Conservation (phyloP, 1,140 invertebrate genomes). For the Trissolcus basalis region DNA sequence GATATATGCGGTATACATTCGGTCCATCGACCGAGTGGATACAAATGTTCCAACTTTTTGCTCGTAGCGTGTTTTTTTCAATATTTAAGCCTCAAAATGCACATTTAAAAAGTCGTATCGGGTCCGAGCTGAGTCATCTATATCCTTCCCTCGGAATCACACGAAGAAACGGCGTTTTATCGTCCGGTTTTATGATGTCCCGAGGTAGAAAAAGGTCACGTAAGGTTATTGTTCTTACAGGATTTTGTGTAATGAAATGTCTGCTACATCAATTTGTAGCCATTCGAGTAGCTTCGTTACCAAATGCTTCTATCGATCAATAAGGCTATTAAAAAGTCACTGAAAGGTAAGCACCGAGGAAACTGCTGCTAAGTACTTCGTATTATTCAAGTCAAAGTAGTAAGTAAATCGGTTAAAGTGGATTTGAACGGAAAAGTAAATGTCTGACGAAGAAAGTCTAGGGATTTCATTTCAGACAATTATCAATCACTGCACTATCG, state of each 20-base stretch:
- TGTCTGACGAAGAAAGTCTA: neutral
- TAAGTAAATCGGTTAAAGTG: constrained; percentile 10
- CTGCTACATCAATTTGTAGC: constrained; percentile 10
- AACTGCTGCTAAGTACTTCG: constrained; percentile 21
- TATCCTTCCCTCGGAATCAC: too few relatives aligned
- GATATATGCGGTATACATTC: too few relatives aligned
- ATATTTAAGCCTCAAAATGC: too few relatives aligned
- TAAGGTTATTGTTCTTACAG: constrained; percentile 9
- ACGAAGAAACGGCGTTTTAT: too few relatives aligned
- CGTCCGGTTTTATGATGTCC: too few relatives aligned
- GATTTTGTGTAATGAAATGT: constrained; percentile 10
- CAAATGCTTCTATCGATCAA: constrained; percentile 4
- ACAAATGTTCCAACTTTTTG: too few relatives aligned
- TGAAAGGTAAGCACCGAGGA: neutral
- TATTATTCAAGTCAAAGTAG: constrained; percentile 28
- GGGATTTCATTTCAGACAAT: constrained; percentile 7
- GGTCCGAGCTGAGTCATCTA: too few relatives aligned
- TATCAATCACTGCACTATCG: constrained; percentile 1
- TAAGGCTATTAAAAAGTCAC: neutral
- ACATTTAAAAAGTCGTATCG: too few relatives aligned
- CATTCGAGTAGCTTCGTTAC: constrained; percentile 5
- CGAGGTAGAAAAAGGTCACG: neutral
- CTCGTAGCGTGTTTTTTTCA: too few relatives aligned
- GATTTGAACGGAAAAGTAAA: constrained; percentile 16
- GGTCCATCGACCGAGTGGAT: too few relatives aligned